phyloP scores from a whole-genome alignment of 2,888 invertebrate genomes.

The Tanypteryx hageni region DNA sequence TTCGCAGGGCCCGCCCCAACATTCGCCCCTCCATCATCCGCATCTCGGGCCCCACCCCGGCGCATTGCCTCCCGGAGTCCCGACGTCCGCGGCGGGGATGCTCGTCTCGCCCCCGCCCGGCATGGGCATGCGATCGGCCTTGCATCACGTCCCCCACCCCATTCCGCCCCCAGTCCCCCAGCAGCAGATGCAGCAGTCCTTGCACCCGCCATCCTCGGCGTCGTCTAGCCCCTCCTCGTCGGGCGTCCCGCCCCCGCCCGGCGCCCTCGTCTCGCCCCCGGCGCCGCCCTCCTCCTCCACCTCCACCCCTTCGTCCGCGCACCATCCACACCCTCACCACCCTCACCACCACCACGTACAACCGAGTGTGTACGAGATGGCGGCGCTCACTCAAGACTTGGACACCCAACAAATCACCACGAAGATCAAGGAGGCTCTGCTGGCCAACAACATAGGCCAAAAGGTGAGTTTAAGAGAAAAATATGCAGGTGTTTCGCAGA shows the following conservation, averaged over 20 bases:
- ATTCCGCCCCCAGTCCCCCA: conserved; percentile 72
- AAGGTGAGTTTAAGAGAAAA: conserved; percentile 79
- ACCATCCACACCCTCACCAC: conserved; percentile 80
- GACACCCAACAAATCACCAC: conserved; percentile 98
- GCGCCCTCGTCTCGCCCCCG: conserved; percentile 69
- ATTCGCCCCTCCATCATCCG: conserved; percentile 50
- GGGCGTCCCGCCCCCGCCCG: conserved; percentile 72
- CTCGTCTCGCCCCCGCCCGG: conserved; percentile 54
- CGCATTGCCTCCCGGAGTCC: conserved; percentile 38
- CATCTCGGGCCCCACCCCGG: conserved; percentile 10
- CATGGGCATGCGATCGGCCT: conserved; percentile 52
- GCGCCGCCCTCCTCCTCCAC: conserved; percentile 69
- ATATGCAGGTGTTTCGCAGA: too few relatives aligned
- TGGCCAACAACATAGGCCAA: conserved; percentile 98
- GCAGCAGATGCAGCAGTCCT: conserved; percentile 74
- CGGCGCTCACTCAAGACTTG: conserved; percentile 95
- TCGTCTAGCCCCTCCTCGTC: conserved; percentile 74
- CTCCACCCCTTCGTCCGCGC: conserved; percentile 74
- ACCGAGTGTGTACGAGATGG: conserved; percentile 98
- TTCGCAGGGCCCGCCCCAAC: conserved; percentile 72
- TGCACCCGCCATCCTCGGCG: conserved; percentile 73
- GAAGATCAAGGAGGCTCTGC: conserved; percentile 96
- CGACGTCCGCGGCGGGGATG: conserved; percentile 44
- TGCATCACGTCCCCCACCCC: conserved; percentile 70
- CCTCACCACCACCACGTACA: conserved; percentile 90